Conservation (phyloP, 2,888 invertebrate species). For the Pollenia griseotomentosa region DNA sequence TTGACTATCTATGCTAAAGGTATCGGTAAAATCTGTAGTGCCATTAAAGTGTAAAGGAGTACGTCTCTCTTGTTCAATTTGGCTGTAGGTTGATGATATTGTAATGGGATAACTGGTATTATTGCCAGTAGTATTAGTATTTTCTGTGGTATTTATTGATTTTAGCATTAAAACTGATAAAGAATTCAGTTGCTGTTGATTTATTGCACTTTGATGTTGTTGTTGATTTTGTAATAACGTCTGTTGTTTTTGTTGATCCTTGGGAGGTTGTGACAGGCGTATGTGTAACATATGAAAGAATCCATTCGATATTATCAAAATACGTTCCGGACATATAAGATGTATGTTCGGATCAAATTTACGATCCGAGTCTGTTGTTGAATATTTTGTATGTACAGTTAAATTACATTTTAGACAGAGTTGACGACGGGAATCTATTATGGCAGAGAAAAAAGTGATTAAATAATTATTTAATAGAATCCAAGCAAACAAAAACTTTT, state of each 20-base stretch:
- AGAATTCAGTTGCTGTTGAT: constrained; percentile 46
- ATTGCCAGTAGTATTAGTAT: constrained; percentile 5
- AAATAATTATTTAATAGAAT: constrained; percentile 74
- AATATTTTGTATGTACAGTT: constrained; percentile 96
- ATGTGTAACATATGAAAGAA: constrained; percentile 91
- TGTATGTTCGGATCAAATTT: constrained; percentile 89
- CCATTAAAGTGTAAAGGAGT: constrained; percentile 61
- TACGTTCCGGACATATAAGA: constrained; percentile 89
- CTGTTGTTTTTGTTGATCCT: constrained; percentile 59
- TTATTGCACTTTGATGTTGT: constrained; percentile 54
- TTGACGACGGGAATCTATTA: constrained; percentile 86
- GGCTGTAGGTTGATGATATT: constrained; percentile 45
- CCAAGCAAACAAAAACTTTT: neutral
- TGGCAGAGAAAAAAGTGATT: neutral
- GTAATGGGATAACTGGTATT: neutral
- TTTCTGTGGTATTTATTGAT: constrained; percentile 31
- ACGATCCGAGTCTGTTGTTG: constrained; percentile 94
- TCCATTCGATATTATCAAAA: constrained; percentile 93
- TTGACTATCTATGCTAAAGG: constrained; percentile 70
- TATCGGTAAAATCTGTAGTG: constrained; percentile 50
- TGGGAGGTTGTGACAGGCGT: constrained; percentile 85
- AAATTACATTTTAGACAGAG: constrained; percentile 95
- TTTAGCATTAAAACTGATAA: constrained; percentile 53
- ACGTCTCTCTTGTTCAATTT: constrained; percentile 72
- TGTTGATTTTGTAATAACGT: constrained; percentile 7